These are phyloP conservation scores for Zonitis immaculata DNA, from an alignment of 2,888 invertebrate genomes.

Conservation along the genomic window DNA sequence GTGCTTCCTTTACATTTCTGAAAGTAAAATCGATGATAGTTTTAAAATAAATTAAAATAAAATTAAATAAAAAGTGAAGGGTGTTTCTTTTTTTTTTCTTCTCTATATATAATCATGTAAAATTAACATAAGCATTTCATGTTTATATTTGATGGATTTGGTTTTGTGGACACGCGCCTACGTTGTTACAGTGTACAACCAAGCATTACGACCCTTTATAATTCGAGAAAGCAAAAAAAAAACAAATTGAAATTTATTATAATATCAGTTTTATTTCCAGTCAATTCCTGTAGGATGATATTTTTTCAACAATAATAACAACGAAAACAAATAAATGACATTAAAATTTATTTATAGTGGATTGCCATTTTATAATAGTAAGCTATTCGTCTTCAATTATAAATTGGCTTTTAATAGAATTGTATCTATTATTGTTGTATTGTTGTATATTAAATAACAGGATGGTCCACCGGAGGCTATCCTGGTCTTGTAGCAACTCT, in stretches of 20 bases:
- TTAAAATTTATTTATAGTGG: not conserved
- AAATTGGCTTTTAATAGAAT: too few species aligned
- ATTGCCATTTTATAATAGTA: not conserved
- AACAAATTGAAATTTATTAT: not conserved
- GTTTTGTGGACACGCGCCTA: conserved; percentile 36
- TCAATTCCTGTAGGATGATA: too few species aligned
- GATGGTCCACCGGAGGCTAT: too few species aligned
- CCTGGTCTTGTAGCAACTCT: too few species aligned
- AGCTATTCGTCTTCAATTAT: not conserved
- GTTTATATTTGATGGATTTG: conserved; percentile 26
- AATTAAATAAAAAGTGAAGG: not conserved
- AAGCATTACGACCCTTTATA: conserved; percentile 27
- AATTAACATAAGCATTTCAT: conserved; percentile 39
- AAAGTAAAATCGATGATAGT: too few species aligned
- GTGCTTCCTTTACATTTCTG: too few species aligned
- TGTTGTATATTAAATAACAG: too few species aligned
- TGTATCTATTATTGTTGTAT: too few species aligned
- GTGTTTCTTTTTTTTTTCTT: conserved; percentile 29
- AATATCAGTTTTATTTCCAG: too few species aligned
- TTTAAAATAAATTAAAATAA: too few species aligned
- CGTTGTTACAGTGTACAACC: conserved; percentile 25
- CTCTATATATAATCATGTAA: conserved; percentile 31
- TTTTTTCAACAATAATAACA: too few species aligned
- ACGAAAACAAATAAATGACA: too few species aligned
- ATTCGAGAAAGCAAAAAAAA: not conserved